These are phyloP conservation scores for Pelusios castaneus DNA, from an alignment of 2,113 vertebrate genomes.

Conservation along the genomic window DNA sequence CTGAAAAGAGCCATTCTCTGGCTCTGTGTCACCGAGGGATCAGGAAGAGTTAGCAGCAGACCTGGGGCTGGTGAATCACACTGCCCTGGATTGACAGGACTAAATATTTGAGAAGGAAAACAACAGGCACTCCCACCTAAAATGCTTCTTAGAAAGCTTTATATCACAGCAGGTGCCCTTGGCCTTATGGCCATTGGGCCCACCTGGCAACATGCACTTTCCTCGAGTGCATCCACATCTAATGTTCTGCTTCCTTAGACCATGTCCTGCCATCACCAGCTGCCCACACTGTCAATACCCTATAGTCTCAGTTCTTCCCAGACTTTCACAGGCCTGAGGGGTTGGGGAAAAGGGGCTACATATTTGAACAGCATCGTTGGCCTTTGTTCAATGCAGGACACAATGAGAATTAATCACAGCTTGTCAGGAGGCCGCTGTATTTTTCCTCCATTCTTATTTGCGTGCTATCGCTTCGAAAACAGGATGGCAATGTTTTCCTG, in stretches of 20 bases:
- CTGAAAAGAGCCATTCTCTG: fast-evolving
- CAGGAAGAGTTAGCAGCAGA: fast-evolving
- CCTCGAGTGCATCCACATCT: not conserved
- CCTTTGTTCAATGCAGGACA: not conserved
- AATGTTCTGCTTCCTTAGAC: fast-evolving
- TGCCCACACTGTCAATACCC: fast-evolving
- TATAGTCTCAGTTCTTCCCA: fast-evolving
- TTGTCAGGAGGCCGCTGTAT: slow-evolving; percentile 14
- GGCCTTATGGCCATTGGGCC: fast-evolving
- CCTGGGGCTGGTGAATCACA: not conserved
- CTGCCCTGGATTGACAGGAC: fast-evolving
- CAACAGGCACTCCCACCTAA: fast-evolving
- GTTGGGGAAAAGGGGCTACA: fast-evolving
- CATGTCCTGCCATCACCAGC: not conserved
- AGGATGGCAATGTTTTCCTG: slow-evolving; percentile 73
- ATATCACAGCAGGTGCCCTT: not conserved
- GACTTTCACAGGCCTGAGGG: fast-evolving
- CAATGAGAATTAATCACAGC: slow-evolving; percentile 58
- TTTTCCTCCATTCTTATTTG: slow-evolving; percentile 67
- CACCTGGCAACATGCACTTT: not conserved
- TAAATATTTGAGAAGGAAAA: fast-evolving
- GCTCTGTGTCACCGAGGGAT: fast-evolving
- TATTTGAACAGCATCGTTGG: slow-evolving; percentile 1
- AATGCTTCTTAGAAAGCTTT: not conserved
- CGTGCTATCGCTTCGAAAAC: slow-evolving; percentile 61